Conservation (phyloP, 1,140 invertebrate genomes). For the Geopemphigus sp. region DNA sequence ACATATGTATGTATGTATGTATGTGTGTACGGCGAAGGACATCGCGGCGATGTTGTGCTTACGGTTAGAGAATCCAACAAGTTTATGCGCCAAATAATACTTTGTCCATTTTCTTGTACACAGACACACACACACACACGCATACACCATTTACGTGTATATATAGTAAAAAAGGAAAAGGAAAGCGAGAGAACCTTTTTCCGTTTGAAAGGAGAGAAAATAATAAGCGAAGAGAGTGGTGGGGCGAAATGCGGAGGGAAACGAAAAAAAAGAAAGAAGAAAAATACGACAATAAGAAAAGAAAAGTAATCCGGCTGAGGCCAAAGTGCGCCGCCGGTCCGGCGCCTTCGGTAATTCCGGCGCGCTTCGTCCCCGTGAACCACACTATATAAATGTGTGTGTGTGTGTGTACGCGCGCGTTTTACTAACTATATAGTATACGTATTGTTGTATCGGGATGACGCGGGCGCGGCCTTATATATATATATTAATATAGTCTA, state of each 20-base stretch:
- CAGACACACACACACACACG: background rate
- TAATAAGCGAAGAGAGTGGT: constrained; percentile 42
- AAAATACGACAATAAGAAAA: constrained; percentile 32
- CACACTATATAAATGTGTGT: background rate
- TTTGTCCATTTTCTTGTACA: constrained; percentile 30
- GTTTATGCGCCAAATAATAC: constrained; percentile 47
- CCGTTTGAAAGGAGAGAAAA: constrained; percentile 48
- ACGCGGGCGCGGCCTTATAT: background rate
- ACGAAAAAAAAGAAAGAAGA: constrained; percentile 31
- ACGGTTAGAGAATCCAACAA: constrained; percentile 41
- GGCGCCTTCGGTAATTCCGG: constrained; percentile 47
- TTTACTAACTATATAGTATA: background rate
- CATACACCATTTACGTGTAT: background rate
- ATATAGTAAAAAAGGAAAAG: constrained; percentile 12
- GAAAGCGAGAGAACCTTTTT: constrained; percentile 49
- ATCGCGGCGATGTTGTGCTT: constrained; percentile 19
- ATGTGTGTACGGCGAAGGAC: background rate
- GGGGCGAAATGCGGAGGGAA: constrained; percentile 33
- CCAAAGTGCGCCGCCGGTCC: constrained; percentile 49
- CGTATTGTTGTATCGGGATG: background rate
- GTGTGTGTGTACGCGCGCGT: background rate
- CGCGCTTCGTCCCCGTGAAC: constrained; percentile 33
- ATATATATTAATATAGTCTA: background rate
- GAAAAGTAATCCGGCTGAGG: constrained; percentile 48
- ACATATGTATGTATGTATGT: background rate